Evolutionary conservation across 2,888 invertebrate genomes (phyloP), one percentile per base, ranked within the genome.

Genomic region (Macrophya alboannulata): DNA sequence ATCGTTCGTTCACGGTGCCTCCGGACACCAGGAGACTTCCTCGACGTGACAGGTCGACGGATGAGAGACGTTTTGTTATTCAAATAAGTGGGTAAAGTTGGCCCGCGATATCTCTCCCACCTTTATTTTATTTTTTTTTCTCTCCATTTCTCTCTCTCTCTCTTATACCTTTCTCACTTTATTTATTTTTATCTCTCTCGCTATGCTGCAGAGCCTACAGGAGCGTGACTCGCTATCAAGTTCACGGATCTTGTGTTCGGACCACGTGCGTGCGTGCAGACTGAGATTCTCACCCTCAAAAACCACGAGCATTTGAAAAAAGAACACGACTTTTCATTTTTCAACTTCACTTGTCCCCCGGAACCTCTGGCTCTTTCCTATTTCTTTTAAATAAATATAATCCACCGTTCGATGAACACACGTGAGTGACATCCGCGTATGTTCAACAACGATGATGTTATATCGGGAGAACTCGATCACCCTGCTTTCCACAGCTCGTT

Each of bases 31-130:
- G 43, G 59, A 55, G 86, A 86, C 87, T 88, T 84, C 87, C 86
- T 85, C 85, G 82, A 86, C 85, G 86, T 88, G 90, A 90, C 90
- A 89, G 87, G 85, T 87, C 88, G 87, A 90, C 88, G 89, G 90
- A 90, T 89, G 88, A 86, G 88, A 81, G 81, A 81, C 81, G 81
- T 81, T 81, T 81, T 81, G 81, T 81, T 81, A 81, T 81, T 81
- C 81, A 81, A 81, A 81, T 81, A 77, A 77, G 51, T 77, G 51
- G 51, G 31, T 55, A 51, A 55, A 40, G 55, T 77, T 55, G 31
- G 48, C 45, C 21, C 43, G 72, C 45, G 72, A 74, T 74, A 77
- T 55, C 77, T 77, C 74, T 51, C 77, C 77, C 77, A 40, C 77
- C 55, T 25, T n/a, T n/a, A n/a, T n/a, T n/a, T n/a, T n/a, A n/a